A percentile compares a stretch with the other conserved stretches of the same genome.
Conservation (phyloP, 1,140 invertebrate species). For the Sitobion miscanthi region DNA sequence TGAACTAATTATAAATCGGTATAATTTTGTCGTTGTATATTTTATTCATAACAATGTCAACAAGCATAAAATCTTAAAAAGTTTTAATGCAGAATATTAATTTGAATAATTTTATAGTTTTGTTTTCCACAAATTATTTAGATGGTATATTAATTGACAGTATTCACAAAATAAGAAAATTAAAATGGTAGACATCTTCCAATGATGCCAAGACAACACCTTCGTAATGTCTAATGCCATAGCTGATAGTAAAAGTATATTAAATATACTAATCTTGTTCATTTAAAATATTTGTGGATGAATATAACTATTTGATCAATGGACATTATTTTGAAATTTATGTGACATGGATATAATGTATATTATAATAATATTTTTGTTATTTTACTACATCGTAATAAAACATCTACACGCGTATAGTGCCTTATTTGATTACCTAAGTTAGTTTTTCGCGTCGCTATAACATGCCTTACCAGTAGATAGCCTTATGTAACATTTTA, state of each 20-base stretch:
- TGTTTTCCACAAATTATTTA: not conserved
- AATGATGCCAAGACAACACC: not conserved
- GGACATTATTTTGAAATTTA: not conserved
- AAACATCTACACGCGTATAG: too few relatives aligned
- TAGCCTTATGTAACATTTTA: not conserved
- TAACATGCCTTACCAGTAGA: not conserved
- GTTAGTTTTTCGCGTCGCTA: not conserved
- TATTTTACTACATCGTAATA: not conserved
- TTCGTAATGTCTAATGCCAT: not conserved
- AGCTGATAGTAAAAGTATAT: not conserved
- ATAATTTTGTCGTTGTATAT: constrained; percentile 15
- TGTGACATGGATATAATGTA: too few relatives aligned
- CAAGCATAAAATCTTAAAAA: constrained; percentile 21
- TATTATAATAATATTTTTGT: too few relatives aligned
- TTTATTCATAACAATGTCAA: constrained; percentile 6
- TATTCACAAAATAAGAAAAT: not conserved
- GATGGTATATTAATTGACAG: not conserved
- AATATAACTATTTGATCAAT: not conserved
- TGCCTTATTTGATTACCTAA: not conserved
- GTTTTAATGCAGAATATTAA: not conserved
- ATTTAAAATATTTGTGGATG: too few relatives aligned
- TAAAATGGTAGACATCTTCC: not conserved
- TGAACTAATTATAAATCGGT: constrained; percentile 24
- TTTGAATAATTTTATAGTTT: not conserved
- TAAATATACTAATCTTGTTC: not conserved